Evolutionary conservation across 2,888 invertebrate genomes (phyloP), one percentile per base, ranked within the genome.

Genomic region (Cylloceria caligata): DNA sequence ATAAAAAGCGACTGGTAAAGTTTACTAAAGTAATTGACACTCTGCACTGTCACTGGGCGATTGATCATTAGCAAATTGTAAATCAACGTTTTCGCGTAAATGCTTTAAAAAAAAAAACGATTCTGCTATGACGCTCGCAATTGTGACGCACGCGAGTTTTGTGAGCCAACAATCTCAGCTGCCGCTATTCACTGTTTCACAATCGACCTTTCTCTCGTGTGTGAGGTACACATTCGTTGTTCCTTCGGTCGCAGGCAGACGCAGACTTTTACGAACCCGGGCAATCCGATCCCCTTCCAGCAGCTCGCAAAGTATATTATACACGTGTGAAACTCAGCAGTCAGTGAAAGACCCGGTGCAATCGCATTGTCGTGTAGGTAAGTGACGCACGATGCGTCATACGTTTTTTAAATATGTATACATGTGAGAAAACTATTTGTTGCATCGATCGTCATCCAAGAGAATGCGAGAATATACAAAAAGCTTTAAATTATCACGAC

Each of bases 201-300:
- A 83, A 83, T 83, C 82, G 79, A 79, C 82, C 82, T 79, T 82
- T 82, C 82, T 79, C 82, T 79, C 49, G 52, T 74, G 78, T 73
- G 60, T 62, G 65, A 78, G 71, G 45, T 60, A n/a, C 57, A 52
- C 57, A 49, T 27, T 47, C 64, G 64, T 80, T 75, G 74, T 62
- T 74, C 45, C 57, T 45, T 57, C 77, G 62, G 74, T 78, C 81
- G 64, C 78, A 69, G 69, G 24, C 69, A 55, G 24, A 69, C 19
- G 73, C 81, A 69, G 73, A 76, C 62, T 81, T 81, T 77, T 73
- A 69, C 81, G 77, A 77, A 78, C 73, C 45, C 67, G 68, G 60
- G 27, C 76, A 67, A 80, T 60, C 75, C 72, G 76, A 77, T 81
- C 77, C 62, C 77, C 81, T 77, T 81, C 77, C 77, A 81, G 77